phyloP scores from a whole-genome alignment of 2,113 vertebrate species.

The Periophthalmodon schlosseri region DNA sequence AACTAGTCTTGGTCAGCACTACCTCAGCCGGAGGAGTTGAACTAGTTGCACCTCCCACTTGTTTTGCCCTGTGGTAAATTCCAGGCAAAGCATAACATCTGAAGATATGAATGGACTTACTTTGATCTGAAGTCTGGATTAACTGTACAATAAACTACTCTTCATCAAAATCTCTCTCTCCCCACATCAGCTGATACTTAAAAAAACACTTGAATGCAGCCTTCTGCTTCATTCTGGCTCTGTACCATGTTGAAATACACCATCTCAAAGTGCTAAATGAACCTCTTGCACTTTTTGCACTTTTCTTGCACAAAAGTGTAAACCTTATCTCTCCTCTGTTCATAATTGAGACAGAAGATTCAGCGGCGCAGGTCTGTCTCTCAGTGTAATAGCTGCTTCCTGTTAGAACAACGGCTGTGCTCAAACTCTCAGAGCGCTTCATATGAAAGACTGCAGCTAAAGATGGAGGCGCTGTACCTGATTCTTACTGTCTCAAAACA shows the following conservation, averaged over 20 bases:
- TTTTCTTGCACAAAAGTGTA: constrained; percentile 13
- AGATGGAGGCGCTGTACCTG: not conserved
- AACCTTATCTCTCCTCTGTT: constrained; percentile 22
- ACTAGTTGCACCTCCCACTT: too few relatives aligned
- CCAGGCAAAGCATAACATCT: too few relatives aligned
- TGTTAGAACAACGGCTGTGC: constrained; percentile 19
- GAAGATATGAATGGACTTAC: too few relatives aligned
- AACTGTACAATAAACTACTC: too few relatives aligned
- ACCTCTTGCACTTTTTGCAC: not conserved
- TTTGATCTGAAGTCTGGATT: too few relatives aligned
- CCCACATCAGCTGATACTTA: not conserved
- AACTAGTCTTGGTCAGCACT: too few relatives aligned
- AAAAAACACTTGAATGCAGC: not conserved
- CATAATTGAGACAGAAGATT: constrained; percentile 54
- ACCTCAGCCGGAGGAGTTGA: too few relatives aligned
- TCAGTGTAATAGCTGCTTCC: constrained; percentile 21
- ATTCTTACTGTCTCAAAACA: too few relatives aligned
- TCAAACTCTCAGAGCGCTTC: constrained; percentile 14
- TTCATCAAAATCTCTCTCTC: not conserved
- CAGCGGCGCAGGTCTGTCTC: constrained; percentile 34
- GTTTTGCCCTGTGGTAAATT: too few relatives aligned
- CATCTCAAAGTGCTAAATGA: constrained; percentile 9
- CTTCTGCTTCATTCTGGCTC: constrained; percentile 10
- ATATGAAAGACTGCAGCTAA: constrained; percentile 3
- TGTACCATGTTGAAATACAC: not conserved